Percentiles rank a stretch among this genome's conserved stretches.
These are phyloP conservation scores for Aricia agestis DNA, from an alignment of 1,140 invertebrate genomes.

Conservation along the genomic window DNA sequence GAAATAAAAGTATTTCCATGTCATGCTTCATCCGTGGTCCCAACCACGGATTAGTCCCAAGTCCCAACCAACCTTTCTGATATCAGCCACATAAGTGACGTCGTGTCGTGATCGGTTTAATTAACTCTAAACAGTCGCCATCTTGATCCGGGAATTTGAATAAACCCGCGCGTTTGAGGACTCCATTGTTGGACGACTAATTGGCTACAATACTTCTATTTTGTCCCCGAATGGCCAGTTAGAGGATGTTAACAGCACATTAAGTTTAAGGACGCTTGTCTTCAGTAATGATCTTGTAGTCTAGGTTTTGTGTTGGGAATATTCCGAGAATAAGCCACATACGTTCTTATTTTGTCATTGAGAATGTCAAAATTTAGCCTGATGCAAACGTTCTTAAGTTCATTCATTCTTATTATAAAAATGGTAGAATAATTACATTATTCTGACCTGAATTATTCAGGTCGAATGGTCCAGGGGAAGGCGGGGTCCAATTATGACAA, in stretches of 20 bases:
- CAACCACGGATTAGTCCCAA: too few relatives aligned
- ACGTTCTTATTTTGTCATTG: background rate
- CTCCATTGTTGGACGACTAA: slow-evolving; percentile 37
- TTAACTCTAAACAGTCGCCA: slow-evolving; percentile 48
- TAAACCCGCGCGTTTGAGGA: slow-evolving; percentile 38
- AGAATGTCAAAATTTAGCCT: too few relatives aligned
- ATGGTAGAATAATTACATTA: too few relatives aligned
- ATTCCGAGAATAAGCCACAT: background rate
- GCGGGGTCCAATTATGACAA: too few relatives aligned
- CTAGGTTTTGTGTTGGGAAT: background rate
- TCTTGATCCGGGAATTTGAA: slow-evolving; percentile 53
- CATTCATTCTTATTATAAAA: too few relatives aligned
- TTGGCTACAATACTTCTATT: slow-evolving; percentile 21
- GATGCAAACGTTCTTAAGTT: too few relatives aligned
- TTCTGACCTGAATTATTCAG: too few relatives aligned
- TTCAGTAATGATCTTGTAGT: slow-evolving; percentile 8
- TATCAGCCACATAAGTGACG: slow-evolving; percentile 44
- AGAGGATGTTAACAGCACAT: slow-evolving; percentile 5
- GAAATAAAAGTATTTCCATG: too few relatives aligned
- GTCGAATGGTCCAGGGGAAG: too few relatives aligned
- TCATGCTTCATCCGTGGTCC: background rate
- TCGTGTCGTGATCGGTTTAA: slow-evolving; percentile 56
- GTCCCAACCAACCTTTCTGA: slow-evolving; percentile 19
- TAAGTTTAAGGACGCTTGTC: background rate
- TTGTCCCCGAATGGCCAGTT: background rate